A percentile compares a stretch with the other conserved stretches of the same genome.
These are phyloP conservation scores for Drosophila aldrichi DNA, from an alignment of 2,888 invertebrate species.

Conservation along the genomic window DNA sequence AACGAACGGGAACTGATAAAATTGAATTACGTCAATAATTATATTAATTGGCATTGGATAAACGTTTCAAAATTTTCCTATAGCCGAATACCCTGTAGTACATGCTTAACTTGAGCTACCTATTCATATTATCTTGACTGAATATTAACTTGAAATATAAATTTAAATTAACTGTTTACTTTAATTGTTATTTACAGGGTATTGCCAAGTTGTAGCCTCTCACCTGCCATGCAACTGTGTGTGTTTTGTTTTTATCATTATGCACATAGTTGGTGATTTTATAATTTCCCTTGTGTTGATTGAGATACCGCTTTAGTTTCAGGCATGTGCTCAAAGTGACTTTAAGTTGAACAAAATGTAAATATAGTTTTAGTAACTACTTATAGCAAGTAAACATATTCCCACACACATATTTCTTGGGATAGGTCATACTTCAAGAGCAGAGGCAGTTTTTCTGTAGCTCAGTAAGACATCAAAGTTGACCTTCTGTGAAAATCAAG, in stretches of 20 bases:
- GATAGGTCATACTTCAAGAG: background rate
- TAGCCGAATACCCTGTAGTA: too few species aligned
- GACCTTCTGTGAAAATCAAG: conserved; percentile 7
- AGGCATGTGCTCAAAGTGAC: background rate
- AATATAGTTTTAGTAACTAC: background rate
- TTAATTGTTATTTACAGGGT: too few species aligned
- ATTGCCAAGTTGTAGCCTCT: background rate
- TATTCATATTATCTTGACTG: too few species aligned
- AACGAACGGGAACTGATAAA: too few species aligned
- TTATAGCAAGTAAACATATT: background rate
- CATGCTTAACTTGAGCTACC: too few species aligned
- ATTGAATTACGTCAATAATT: too few species aligned
- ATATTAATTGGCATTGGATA: too few species aligned
- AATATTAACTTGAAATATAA: too few species aligned
- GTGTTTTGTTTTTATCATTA: conserved; percentile 8
- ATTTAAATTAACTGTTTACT: too few species aligned
- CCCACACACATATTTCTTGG: background rate
- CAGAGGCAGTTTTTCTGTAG: background rate
- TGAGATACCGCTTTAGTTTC: conserved; percentile 24
- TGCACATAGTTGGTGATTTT: conserved; percentile 9
- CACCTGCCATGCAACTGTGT: background rate
- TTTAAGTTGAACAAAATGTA: too few species aligned
- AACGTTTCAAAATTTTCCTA: too few species aligned
- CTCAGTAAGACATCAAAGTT: background rate
- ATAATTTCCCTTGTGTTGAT: too few species aligned